Percentiles rank a stretch among this genome's conserved stretches.
phyloP scores from a whole-genome alignment of 1,140 invertebrate species.

The Ips typographus region DNA sequence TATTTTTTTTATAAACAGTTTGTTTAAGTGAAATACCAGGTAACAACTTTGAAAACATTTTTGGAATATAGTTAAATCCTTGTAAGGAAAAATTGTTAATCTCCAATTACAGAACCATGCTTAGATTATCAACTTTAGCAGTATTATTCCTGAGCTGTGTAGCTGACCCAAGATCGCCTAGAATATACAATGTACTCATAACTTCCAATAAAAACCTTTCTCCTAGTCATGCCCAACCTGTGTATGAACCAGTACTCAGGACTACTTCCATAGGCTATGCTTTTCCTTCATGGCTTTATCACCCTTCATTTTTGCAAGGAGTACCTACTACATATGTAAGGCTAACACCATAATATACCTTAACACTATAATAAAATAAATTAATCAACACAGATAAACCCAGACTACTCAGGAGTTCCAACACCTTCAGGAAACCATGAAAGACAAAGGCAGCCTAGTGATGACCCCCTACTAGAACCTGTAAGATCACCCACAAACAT shows the following conservation, averaged over 20 bases:
- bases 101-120: conserved; percentile 18
- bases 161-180: conserved; percentile 56
- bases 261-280: conserved; percentile 60
- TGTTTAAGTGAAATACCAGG: no score
- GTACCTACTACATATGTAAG: conserved; percentile 25
- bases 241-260: conserved; percentile 69
- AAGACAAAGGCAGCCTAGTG: no score
- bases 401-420: conserved; percentile 12
- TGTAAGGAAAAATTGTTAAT: not conserved
- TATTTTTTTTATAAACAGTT: no score
- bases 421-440: not conserved
- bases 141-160: conserved; percentile 24
- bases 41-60: no score
- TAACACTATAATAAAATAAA: no score
- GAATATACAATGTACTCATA: conserved; percentile 76
- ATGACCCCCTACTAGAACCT: not conserved
- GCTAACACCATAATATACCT: no score
- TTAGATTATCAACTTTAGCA: conserved; percentile 11
- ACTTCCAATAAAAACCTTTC: conserved; percentile 72
- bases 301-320: conserved; percentile 22
- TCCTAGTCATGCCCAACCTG: conserved; percentile 71
- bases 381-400: conserved; percentile 3
- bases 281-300: conserved; percentile 50
- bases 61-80: no score
- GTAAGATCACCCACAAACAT: no score